A percentile compares a stretch with the other conserved stretches of the same genome.
Evolutionary conservation across 2,888 invertebrate genomes (phyloP).

Genomic region (Archaeoteleia sp.): DNA sequence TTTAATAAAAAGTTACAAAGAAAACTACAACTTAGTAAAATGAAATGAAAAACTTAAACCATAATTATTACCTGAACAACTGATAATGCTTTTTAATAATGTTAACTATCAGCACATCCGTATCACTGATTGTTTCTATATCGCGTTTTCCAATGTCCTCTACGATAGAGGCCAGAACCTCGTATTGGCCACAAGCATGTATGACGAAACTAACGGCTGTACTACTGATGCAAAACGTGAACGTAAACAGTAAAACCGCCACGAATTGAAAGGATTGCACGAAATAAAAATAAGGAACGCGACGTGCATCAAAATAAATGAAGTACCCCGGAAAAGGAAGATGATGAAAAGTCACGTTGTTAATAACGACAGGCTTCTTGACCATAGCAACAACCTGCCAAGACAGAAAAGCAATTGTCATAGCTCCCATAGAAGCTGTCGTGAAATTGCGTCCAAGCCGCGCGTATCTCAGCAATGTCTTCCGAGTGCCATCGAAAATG

Average conservation of each 20-base stretch:
- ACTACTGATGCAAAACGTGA: not conserved
- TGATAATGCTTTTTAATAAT: slow-evolving; percentile 27
- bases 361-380: not conserved
- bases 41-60: not conserved
- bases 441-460: not conserved
- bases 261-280: not conserved
- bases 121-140: not conserved
- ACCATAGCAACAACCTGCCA: not conserved
- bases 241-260: not conserved
- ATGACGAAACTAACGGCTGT: not conserved
- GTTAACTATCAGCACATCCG: not conserved
- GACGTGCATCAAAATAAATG: not conserved
- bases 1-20: no score
- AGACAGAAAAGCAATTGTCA: not conserved
- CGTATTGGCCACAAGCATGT: not conserved
- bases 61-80: slow-evolving; percentile 10
- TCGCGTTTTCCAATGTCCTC: not conserved
- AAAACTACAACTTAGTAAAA: no score
- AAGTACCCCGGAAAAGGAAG: not conserved
- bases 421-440: not conserved
- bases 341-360: not conserved
- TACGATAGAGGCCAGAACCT: not conserved
- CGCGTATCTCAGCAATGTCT: not conserved
- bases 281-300: not conserved
- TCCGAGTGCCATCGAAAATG: not conserved